Evolutionary conservation across 1,140 invertebrate genomes (phyloP).

Genomic region (Aphidius gifuensis): DNA sequence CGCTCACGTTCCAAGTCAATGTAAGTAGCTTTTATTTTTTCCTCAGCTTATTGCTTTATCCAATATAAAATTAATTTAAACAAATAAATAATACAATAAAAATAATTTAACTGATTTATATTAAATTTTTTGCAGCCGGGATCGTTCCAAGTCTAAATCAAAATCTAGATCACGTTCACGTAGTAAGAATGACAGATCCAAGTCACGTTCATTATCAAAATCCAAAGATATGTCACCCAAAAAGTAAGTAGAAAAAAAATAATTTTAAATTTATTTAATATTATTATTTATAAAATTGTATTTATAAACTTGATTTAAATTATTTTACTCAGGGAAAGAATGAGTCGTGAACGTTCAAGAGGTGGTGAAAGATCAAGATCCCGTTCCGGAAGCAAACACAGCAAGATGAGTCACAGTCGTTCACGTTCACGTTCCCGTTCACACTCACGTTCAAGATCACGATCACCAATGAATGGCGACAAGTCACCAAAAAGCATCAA

Average conservation of each 20-base stretch:
- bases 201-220: slow-evolving; percentile 61
- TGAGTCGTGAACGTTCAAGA: slow-evolving; percentile 51
- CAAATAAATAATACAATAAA: no score
- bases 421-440: slow-evolving; percentile 28
- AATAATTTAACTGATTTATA: not conserved
- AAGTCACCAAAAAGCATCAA: slow-evolving; percentile 54
- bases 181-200: slow-evolving; percentile 58
- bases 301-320: slow-evolving; percentile 4
- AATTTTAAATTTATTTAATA: not conserved
- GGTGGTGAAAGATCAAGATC: slow-evolving; percentile 51
- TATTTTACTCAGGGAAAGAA: slow-evolving; percentile 47
- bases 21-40: slow-evolving; percentile 43
- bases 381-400: slow-evolving; percentile 54
- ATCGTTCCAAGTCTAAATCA: slow-evolving; percentile 59
- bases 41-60: slow-evolving; percentile 6
- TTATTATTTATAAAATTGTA: not conserved
- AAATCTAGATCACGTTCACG: slow-evolving; percentile 61
- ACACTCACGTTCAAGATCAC: slow-evolving; percentile 14
- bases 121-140: slow-evolving; percentile 46
- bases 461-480: slow-evolving; percentile 58
- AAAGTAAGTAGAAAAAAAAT: slow-evolving; percentile 44
- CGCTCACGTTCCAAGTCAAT: slow-evolving; percentile 61
- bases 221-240: slow-evolving; percentile 57
- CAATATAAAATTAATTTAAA: no score
- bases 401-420: slow-evolving; percentile 55